Evolutionary conservation across 2,797 vertebrate genomes (phyloP).

Genomic region (Spheniscus humboldti): DNA sequence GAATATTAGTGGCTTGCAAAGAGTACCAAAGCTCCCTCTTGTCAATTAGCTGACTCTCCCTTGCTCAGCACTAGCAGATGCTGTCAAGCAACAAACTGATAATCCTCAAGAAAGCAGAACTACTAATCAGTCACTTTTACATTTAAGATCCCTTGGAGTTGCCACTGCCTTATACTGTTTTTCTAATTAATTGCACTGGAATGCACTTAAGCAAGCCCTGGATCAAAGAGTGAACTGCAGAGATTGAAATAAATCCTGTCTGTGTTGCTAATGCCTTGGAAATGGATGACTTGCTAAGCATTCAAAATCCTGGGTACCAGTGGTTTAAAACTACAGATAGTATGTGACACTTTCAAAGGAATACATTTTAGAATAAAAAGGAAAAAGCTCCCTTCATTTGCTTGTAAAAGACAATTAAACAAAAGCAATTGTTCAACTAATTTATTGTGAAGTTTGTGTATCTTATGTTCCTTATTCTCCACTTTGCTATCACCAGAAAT

Average conservation of each 20-base stretch:
- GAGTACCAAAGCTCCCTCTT: background rate
- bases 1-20: background rate
- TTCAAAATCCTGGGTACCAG: background rate
- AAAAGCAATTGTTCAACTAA: background rate
- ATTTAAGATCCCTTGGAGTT: constrained; percentile 28
- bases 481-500: background rate
- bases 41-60: background rate
- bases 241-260: constrained; percentile 53
- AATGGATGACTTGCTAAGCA: constrained; percentile 43
- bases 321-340: background rate
- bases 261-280: constrained; percentile 37
- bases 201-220: constrained; percentile 37
- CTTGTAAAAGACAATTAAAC: background rate
- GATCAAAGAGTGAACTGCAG: constrained; percentile 45
- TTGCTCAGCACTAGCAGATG: background rate
- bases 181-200: constrained; percentile 58
- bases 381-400: background rate
- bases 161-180: constrained; percentile 27
- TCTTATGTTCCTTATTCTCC: background rate
- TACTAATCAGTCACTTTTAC: constrained; percentile 42
- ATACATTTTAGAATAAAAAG: background rate
- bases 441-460: background rate
- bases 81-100: background rate
- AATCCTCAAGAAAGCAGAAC: constrained; percentile 23
- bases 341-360: background rate